Evolutionary conservation across 2,113 vertebrate species (phyloP).

Genomic region (Echinops telfairi): DNA sequence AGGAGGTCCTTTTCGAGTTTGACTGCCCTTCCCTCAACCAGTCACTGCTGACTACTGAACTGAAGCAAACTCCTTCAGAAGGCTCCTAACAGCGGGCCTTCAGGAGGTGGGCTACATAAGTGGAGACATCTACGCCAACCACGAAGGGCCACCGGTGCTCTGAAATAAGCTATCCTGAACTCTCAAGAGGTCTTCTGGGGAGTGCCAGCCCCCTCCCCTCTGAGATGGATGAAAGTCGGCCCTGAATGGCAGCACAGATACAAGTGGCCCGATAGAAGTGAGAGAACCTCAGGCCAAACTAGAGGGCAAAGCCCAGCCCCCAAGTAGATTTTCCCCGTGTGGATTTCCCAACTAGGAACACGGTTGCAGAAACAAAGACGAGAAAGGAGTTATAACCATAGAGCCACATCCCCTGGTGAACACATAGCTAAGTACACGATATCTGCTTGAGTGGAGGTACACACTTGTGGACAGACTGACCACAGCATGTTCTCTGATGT

Average conservation of each 20-base stretch:
- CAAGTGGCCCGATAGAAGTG: no score
- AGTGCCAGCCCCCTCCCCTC: not conserved
- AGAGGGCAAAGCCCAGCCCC: not conserved
- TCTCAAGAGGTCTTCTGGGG: not conserved
- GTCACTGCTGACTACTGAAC: not conserved
- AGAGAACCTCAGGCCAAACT: not conserved
- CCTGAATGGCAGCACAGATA: no score
- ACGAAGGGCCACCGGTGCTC: no score
- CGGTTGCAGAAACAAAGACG: not conserved
- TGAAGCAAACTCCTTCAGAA: no score
- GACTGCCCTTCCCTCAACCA: not conserved
- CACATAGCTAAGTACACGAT: not conserved
- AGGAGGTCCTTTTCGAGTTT: not conserved
- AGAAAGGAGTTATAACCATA: not conserved
- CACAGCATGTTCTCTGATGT: not conserved
- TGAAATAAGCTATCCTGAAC: not conserved
- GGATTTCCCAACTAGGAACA: not conserved
- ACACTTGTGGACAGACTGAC: not conserved
- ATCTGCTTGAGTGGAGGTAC: not conserved
- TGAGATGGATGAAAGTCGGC: not conserved
- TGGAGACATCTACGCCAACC: no score
- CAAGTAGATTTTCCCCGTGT: not conserved
- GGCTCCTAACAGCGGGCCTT: no score
- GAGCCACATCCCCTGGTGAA: no score
- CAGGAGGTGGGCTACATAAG: no score